Evolutionary conservation across 2,888 invertebrate species (phyloP).

Genomic region (Orthosia gothica): DNA sequence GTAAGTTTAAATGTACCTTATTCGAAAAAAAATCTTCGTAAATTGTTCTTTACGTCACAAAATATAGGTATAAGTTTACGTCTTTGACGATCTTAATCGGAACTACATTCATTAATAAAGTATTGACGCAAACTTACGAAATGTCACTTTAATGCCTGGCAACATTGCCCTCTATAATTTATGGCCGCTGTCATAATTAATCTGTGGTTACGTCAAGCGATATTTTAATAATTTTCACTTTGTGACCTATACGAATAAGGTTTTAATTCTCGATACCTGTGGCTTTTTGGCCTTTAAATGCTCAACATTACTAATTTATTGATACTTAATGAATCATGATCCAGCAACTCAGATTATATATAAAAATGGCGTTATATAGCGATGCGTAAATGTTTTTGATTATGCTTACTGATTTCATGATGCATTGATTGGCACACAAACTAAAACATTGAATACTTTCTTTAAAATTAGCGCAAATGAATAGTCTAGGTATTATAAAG

Average conservation of each 20-base stretch:
- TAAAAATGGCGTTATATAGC: neutral
- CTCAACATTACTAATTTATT: constrained; percentile 30
- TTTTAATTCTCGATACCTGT: constrained; percentile 28
- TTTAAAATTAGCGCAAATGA: neutral
- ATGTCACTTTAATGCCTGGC: constrained; percentile 35
- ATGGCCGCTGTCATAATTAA: constrained; percentile 50
- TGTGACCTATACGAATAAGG: constrained; percentile 37
- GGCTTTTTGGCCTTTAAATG: constrained; percentile 32
- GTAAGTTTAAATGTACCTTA: too few relatives aligned
- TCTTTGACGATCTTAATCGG: constrained; percentile 16
- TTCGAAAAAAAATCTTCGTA: too few relatives aligned
- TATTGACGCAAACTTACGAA: constrained; percentile 37
- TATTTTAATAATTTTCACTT: constrained; percentile 63
- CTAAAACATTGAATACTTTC: neutral
- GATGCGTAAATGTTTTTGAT: neutral
- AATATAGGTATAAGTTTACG: neutral
- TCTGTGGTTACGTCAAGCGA: constrained; percentile 53
- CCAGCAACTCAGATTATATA: neutral
- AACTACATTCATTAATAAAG: constrained; percentile 31
- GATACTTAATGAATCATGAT: constrained; percentile 26
- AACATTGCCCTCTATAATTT: constrained; percentile 52
- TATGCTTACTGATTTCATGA: neutral
- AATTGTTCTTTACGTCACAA: neutral
- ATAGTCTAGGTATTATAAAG: too few relatives aligned
- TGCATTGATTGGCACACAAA: neutral